phyloP scores from a whole-genome alignment of 2,113 vertebrate genomes.

The Toxotes chatareus region DNA sequence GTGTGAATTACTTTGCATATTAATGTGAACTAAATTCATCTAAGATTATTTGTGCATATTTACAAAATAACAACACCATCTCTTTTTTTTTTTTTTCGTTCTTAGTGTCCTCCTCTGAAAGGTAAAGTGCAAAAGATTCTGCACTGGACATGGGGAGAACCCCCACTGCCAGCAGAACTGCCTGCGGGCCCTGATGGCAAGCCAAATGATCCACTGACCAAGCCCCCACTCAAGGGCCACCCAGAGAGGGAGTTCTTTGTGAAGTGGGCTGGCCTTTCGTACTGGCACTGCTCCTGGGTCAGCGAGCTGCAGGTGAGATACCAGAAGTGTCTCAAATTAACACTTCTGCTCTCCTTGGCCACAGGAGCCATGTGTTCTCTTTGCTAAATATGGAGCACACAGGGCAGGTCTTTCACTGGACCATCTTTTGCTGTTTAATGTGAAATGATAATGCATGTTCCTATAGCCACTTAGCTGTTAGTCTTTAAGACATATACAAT shows the following conservation, averaged over 20 bases:
- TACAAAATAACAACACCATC: neutral
- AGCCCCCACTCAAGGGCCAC: constrained; percentile 89
- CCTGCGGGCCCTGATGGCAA: constrained; percentile 69
- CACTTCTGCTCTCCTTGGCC: constrained; percentile 25
- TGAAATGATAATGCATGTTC: neutral
- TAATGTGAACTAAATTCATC: neutral
- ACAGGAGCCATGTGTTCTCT: neutral
- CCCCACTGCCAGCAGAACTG: constrained; percentile 82
- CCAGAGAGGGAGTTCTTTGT: constrained; percentile 97
- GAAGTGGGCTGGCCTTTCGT: constrained; percentile 96
- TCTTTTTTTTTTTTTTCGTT: neutral
- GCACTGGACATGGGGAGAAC: constrained; percentile 97
- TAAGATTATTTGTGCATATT: neutral
- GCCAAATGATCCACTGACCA: constrained; percentile 78
- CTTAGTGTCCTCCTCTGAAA: constrained; percentile 96
- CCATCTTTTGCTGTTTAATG: neutral
- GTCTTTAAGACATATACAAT: neutral
- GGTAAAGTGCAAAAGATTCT: constrained; percentile 98
- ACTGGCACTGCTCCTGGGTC: constrained; percentile 99
- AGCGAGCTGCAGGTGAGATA: constrained; percentile 95
- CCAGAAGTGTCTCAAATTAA: constrained; percentile 19
- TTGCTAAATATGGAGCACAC: constrained; percentile 10
- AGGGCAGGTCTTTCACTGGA: neutral
- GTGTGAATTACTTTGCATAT: neutral
- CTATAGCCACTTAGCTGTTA: neutral